Evolutionary conservation across 2,888 invertebrate genomes (phyloP).

Genomic region (Sisyra nigra): DNA sequence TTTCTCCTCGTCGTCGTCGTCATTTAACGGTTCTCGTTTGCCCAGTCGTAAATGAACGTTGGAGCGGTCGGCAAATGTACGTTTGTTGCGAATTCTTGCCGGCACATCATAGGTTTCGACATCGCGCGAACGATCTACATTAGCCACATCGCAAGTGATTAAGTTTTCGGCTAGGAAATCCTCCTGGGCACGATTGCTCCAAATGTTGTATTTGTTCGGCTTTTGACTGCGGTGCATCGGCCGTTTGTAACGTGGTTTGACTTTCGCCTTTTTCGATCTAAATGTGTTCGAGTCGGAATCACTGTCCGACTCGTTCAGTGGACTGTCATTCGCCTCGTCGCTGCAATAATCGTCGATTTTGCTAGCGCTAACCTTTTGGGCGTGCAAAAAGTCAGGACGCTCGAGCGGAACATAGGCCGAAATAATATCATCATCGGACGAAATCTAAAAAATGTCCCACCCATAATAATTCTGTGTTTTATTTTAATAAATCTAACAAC

Average conservation of each 20-base stretch:
- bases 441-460: conserved; percentile 2
- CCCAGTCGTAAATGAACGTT: conserved; percentile 40
- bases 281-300: conserved; percentile 36
- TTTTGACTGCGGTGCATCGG: conserved; percentile 26
- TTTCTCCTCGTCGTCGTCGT: conserved; percentile 28
- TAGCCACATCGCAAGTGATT: conserved; percentile 59
- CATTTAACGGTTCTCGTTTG: conserved; percentile 29
- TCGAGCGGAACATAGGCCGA: conserved; percentile 39
- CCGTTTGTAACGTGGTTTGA: conserved; percentile 28
- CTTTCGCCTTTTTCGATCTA: conserved; percentile 36
- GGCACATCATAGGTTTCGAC: conserved; percentile 67
- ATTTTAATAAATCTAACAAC: background rate
- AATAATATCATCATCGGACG: conserved; percentile 31
- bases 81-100: conserved; percentile 34
- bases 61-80: conserved; percentile 38
- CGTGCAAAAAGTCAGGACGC: conserved; percentile 31
- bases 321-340: conserved; percentile 31
- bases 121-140: conserved; percentile 43
- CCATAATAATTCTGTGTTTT: background rate
- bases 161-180: conserved; percentile 65
- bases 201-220: conserved; percentile 61
- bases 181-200: conserved; percentile 56
- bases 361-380: conserved; percentile 30
- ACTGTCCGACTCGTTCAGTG: conserved; percentile 35
- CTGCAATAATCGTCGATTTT: conserved; percentile 40